Evolutionary conservation across 1,140 invertebrate species (phyloP).

Genomic region (Nomia melanderi): DNA sequence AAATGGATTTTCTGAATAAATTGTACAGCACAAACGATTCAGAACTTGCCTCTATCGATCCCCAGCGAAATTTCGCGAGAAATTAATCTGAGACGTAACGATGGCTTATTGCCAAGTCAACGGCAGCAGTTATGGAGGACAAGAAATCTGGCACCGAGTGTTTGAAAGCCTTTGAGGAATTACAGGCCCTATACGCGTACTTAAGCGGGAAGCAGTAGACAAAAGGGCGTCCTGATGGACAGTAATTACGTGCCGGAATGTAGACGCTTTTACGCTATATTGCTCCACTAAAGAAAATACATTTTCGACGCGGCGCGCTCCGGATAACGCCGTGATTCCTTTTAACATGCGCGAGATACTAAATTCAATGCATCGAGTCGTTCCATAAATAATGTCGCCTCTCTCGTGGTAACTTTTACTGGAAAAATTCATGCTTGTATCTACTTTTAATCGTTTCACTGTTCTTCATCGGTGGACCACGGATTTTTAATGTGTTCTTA

Average conservation of each 20-base stretch:
- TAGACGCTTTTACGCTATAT: conserved; percentile 35
- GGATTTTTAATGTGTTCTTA: too few relatives aligned
- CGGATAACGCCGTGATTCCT: background rate
- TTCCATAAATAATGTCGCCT: too few relatives aligned
- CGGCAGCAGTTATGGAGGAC: conserved; percentile 55
- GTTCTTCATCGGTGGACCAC: too few relatives aligned
- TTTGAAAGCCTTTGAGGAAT: conserved; percentile 61
- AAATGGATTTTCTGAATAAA: conserved; percentile 1
- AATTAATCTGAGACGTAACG: conserved; percentile 59
- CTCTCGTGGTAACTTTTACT: too few relatives aligned
- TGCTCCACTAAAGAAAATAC: conserved; percentile 52
- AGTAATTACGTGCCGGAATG: conserved; percentile 54
- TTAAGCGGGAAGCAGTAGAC: conserved; percentile 43
- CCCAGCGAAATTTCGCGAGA: conserved; percentile 56
- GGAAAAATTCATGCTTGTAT: too few relatives aligned
- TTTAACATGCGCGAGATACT: background rate
- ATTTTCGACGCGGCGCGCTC: conserved; percentile 7
- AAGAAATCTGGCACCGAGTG: conserved; percentile 56
- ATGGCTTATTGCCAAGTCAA: conserved; percentile 63
- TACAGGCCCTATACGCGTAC: conserved; percentile 48
- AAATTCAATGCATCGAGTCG: conserved; percentile 23
- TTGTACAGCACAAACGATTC: conserved; percentile 27
- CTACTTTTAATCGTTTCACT: too few relatives aligned
- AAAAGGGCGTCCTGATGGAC: conserved; percentile 58
- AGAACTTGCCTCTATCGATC: conserved; percentile 35